phyloP scores from a whole-genome alignment of 2,113 vertebrate species.

The Callospermophilus lateralis region DNA sequence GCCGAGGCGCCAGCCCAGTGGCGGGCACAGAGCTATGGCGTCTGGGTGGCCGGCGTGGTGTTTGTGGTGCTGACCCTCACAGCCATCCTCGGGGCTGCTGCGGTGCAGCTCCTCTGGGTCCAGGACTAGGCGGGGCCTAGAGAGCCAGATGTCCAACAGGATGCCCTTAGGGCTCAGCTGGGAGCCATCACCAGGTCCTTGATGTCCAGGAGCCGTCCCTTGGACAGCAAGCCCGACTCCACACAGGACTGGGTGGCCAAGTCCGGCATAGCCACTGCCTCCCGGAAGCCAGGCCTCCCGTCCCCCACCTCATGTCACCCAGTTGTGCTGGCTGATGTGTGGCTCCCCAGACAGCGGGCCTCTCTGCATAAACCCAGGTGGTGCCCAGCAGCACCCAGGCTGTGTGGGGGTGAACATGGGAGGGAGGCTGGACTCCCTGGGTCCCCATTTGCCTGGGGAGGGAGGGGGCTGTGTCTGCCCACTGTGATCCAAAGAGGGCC shows the following conservation, averaged over 20 bases:
- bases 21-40: slow-evolving; percentile 84
- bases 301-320: not conserved
- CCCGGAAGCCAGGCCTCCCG: not conserved
- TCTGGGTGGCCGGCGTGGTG: slow-evolving; percentile 88
- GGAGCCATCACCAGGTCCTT: too few relatives aligned
- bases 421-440: not conserved
- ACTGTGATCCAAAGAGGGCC: not conserved
- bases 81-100: not conserved
- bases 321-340: accelerated
- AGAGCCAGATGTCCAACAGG: accelerated
- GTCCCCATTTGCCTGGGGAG: not conserved
- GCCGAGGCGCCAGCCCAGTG: slow-evolving; percentile 72
- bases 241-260: not conserved
- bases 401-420: not conserved
- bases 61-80: slow-evolving; percentile 83
- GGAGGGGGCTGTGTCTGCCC: not conserved
- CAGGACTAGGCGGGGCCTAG: not conserved
- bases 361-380: not conserved
- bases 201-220: not conserved
- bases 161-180: not conserved
- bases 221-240: not conserved
- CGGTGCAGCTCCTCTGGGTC: slow-evolving; percentile 16
- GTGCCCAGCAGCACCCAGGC: not conserved
- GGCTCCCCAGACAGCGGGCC: not conserved
- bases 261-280: too few relatives aligned